Evolutionary conservation across 1,140 invertebrate species (phyloP).

Genomic region (Diabrotica undecimpunctata): DNA sequence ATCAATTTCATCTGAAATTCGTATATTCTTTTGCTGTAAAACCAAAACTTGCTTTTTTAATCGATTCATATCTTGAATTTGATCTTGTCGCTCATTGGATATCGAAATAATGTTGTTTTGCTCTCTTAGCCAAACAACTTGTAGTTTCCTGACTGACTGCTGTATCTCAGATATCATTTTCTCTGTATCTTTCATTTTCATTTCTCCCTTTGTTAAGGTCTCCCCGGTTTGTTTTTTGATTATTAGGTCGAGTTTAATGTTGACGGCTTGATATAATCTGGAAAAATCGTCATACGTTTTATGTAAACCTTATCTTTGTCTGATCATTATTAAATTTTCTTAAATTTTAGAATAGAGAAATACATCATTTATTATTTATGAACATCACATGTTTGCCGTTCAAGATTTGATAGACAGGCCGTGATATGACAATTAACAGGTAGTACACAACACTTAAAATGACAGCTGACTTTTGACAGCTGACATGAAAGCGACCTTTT

Average conservation of each 20-base stretch:
- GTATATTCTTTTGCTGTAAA: slow-evolving; percentile 69
- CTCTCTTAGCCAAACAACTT: slow-evolving; percentile 70
- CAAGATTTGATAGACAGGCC: too few species aligned
- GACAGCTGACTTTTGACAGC: too few species aligned
- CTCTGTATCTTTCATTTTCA: slow-evolving; percentile 59
- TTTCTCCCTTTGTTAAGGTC: slow-evolving; percentile 40
- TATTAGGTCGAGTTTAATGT: neutral
- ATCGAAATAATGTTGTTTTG: slow-evolving; percentile 66
- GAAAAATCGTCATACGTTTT: slow-evolving; percentile 51
- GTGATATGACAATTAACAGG: too few species aligned
- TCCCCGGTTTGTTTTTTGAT: neutral
- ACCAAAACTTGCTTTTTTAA: slow-evolving; percentile 70
- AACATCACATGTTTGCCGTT: too few species aligned
- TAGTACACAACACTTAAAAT: too few species aligned
- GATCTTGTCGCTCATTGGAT: slow-evolving; percentile 60
- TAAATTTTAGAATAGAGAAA: too few species aligned
- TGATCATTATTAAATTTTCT: too few species aligned
- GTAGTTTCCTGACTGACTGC: slow-evolving; percentile 57
- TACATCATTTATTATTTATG: too few species aligned
- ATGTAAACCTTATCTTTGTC: too few species aligned
- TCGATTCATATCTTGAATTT: slow-evolving; percentile 62
- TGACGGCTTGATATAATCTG: slow-evolving; percentile 28
- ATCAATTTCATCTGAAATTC: slow-evolving; percentile 62
- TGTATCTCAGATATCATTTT: slow-evolving; percentile 57
- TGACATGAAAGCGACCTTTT: too few species aligned